Conservation (phyloP, 2,888 invertebrate genomes). For the Heteromurus nitidus region DNA sequence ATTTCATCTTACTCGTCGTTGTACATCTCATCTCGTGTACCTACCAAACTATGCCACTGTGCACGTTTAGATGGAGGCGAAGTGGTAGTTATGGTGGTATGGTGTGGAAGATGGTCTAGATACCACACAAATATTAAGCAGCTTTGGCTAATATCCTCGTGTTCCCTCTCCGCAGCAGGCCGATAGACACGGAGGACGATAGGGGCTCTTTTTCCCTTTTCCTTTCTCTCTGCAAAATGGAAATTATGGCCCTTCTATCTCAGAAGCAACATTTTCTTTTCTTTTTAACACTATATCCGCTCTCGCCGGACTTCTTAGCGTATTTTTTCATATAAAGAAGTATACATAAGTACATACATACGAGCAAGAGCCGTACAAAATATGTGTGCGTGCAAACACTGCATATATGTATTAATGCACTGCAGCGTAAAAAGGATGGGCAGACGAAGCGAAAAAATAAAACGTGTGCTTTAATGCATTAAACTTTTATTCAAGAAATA, state of each 20-base stretch:
- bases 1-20: conserved; percentile 28
- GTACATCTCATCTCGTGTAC: not conserved
- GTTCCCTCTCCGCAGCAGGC: conserved; percentile 31
- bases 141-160: conserved; percentile 55
- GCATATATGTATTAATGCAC: conserved; percentile 5
- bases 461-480: conserved; percentile 11
- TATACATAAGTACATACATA: not conserved
- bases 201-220: conserved; percentile 35
- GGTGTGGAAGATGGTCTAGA: conserved; percentile 46
- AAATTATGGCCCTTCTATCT: conserved; percentile 51
- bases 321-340: conserved; percentile 14
- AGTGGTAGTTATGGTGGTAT: conserved; percentile 31
- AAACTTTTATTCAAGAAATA: conserved; percentile 44
- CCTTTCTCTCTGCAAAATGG: conserved; percentile 38
- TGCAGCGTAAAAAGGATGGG: not conserved
- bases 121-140: conserved; percentile 59
- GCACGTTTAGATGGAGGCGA: conserved; percentile 23
- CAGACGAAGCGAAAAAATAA: too few relatives aligned
- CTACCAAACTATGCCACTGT: conserved; percentile 1
- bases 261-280: conserved; percentile 18
- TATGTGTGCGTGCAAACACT: too few relatives aligned
- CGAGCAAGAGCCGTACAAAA: too few relatives aligned
- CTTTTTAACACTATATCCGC: conserved; percentile 45
- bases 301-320: conserved; percentile 38
- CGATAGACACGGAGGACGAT: conserved; percentile 7